Percentiles rank a stretch among this genome's conserved stretches.
Conservation (phyloP, 1,140 invertebrate genomes). For the Procambarus virginalis region DNA sequence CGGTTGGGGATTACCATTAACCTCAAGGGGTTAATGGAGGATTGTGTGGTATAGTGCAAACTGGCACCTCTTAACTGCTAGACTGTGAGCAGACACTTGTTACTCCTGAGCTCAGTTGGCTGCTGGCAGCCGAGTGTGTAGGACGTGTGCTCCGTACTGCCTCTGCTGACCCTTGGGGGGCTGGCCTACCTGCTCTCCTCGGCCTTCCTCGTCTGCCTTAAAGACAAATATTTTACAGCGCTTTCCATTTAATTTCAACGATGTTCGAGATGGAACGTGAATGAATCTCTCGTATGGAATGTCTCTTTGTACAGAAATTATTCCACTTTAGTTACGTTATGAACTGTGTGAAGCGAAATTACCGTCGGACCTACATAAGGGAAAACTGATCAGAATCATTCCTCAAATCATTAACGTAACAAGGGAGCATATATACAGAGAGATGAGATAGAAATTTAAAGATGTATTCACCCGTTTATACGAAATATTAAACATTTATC, state of each 20-base stretch:
- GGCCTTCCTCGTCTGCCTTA: background rate
- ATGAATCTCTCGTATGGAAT: too few relatives aligned
- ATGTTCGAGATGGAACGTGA: background rate
- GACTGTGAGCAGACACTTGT: background rate
- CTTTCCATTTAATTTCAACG: background rate
- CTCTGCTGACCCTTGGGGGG: background rate
- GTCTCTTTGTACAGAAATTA: too few relatives aligned
- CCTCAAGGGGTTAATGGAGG: background rate
- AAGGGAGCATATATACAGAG: too few relatives aligned
- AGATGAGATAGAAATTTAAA: too few relatives aligned
- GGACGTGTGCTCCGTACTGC: background rate
- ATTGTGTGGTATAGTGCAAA: slow-evolving; percentile 17
- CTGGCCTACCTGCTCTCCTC: background rate
- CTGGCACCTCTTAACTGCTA: slow-evolving; percentile 20
- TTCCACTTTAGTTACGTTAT: too few relatives aligned
- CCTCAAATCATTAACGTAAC: too few relatives aligned
- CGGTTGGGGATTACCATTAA: background rate
- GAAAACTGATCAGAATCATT: too few relatives aligned
- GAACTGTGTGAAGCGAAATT: too few relatives aligned
- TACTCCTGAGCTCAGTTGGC: slow-evolving; percentile 24
- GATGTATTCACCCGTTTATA: too few relatives aligned
- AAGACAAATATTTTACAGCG: too few relatives aligned
- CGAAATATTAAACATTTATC: too few relatives aligned
- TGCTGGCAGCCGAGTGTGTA: slow-evolving; percentile 7
- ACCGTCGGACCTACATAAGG: too few relatives aligned